Evolutionary conservation across 2,113 vertebrate species (phyloP), one percentile per base, ranked within the genome.

Genomic region (Kryptolebias marmoratus): DNA sequence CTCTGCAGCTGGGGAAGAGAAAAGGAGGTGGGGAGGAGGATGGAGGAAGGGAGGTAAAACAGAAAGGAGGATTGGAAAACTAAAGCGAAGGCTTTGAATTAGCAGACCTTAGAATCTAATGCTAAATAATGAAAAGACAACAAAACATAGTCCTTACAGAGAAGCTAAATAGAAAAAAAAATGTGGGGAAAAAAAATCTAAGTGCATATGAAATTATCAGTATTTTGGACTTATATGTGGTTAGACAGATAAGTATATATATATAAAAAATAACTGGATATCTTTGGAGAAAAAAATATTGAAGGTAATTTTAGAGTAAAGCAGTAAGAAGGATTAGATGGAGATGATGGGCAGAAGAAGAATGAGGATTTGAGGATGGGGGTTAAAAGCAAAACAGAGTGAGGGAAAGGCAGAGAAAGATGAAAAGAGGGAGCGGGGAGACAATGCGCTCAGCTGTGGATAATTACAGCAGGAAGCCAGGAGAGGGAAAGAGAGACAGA

Each of bases 391-490:
- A 45, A 82, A 83, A 71, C 76, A 85, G 87, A 84, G 71, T 69
- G 64, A 84, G 68, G 82, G 87, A 91, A 81, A 80, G 84, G 73
- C 80, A 89, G 75, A 89, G 79, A 77, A 90, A 90, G 85, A 90
- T 89, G 90, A 90, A 91, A 88, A 89, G 87, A 88, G 75, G 79
- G 73, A 83, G 83, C 65, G 69, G 60, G 78, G 90, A 92, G 82
- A 92, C 90, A 90, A 93, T 88, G 86, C 64, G 71, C 89, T 94
- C 93, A 94, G 93, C 93, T 93, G 92, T 90, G 87, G 90, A 89
- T 93, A 94, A 94, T 94, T 94, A 93, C 90, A 92, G 87, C 86
- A 91, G 90, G 89, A 91, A 90, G 84, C 88, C 69, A 79, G 78
- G 60, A 75, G 69, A 88, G 79, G 79, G 86, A 86, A 50, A 85